Evolutionary conservation across 1,140 invertebrate species (phyloP).

Genomic region (Periplaneta americana): DNA sequence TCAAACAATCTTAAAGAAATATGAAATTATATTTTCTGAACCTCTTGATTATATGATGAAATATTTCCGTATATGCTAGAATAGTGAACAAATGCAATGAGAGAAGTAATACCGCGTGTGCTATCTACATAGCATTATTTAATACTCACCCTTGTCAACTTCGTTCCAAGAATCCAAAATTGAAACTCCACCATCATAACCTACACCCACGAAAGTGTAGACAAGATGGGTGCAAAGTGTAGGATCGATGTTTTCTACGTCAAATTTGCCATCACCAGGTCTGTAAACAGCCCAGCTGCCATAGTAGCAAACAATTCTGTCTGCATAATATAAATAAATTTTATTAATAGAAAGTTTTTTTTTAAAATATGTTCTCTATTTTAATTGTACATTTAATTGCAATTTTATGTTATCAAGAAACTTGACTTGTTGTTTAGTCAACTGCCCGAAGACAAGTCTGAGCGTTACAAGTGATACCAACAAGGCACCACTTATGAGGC

Average conservation of each 20-base stretch:
- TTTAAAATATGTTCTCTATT: not conserved
- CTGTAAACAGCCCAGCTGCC: slow-evolving; percentile 70
- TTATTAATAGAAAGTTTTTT: not conserved
- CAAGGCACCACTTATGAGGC: too few species aligned
- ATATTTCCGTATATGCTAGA: too few species aligned
- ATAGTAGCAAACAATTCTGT: slow-evolving; percentile 55
- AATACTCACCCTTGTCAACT: not conserved
- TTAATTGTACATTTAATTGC: not conserved
- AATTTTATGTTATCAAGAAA: not conserved
- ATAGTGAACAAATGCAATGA: too few species aligned
- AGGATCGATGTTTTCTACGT: slow-evolving; percentile 59
- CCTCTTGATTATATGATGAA: too few species aligned
- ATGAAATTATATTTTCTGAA: too few species aligned
- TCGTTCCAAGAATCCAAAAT: slow-evolving; percentile 60
- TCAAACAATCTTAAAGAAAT: too few species aligned
- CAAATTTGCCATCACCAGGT: slow-evolving; percentile 54
- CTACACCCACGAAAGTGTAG: slow-evolving; percentile 63
- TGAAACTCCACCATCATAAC: slow-evolving; percentile 34
- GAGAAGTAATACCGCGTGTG: too few species aligned
- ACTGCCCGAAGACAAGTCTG: not conserved
- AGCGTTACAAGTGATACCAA: not conserved
- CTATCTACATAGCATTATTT: not conserved
- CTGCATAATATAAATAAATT: not conserved
- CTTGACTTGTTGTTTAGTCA: not conserved
- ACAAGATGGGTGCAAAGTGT: slow-evolving; percentile 66